Conservation (phyloP, 30 jellyfish, hydroid and myxozoan genomes). For the Mastigias papua region DNA sequence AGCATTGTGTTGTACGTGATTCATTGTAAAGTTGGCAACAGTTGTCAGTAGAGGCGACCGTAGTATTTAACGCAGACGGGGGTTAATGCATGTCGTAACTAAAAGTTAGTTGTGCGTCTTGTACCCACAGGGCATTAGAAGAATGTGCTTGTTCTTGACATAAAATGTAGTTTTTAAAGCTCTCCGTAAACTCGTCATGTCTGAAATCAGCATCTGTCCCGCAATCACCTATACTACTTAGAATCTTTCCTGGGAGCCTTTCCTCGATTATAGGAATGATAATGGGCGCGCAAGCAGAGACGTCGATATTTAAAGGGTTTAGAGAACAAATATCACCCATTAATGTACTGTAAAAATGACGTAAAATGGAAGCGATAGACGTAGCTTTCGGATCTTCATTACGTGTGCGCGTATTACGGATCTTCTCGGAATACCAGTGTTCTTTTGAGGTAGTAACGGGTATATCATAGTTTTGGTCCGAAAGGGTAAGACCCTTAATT, state of each 20-base stretch:
- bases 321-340: constrained; percentile 64
- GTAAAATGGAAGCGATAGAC: constrained; percentile 10
- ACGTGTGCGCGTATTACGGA: neutral
- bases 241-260: constrained; percentile 54
- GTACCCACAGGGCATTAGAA: constrained; percentile 2
- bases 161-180: constrained; percentile 21
- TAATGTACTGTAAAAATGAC: constrained; percentile 40
- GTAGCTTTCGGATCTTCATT: constrained; percentile 29
- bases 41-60: constrained; percentile 17
- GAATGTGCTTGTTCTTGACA: neutral
- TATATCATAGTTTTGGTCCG: constrained; percentile 39
- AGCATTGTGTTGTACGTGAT: constrained; percentile 28
- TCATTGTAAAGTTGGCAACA: constrained; percentile 55
- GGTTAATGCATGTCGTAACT: constrained; percentile 24
- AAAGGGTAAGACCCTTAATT: constrained; percentile 49
- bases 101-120: constrained; percentile 24
- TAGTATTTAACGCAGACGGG: constrained; percentile 27
- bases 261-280: constrained; percentile 39
- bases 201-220: neutral
- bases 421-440: constrained; percentile 7
- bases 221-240: neutral
- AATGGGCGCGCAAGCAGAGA: constrained; percentile 61
- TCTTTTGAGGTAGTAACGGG: constrained; percentile 28
- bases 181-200: constrained; percentile 7
- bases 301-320: constrained; percentile 30